Evolutionary conservation across 2,888 invertebrate genomes (phyloP), one percentile per base, ranked within the genome.

Genomic region (Habroteleia sp.): DNA sequence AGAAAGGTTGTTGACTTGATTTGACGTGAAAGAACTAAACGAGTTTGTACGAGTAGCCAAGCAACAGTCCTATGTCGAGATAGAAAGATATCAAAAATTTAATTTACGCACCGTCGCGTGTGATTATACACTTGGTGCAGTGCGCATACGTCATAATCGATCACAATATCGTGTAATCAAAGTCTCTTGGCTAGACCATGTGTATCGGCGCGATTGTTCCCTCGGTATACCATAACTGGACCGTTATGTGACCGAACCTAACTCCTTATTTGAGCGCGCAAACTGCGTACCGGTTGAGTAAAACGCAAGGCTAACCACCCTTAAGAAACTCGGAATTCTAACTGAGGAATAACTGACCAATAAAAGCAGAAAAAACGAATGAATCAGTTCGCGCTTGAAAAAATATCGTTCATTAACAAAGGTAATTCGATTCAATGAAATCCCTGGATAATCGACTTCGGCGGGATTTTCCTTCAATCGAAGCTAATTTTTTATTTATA

Each of bases 161-260:
- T 52, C 52, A 56, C 6, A 27, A 52, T 44, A 60, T 41, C 44
- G 54, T 39, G 63, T 42, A 63, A 56, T 29, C 63, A 72, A 63
- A 63, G 72, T 54, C 39, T 16, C 39, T 14, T 16, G 54, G 17
- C 37, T 29, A 71, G 44, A 13, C 48, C 63, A 48, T 72, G 56
- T 56, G 56, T 71, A 66, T 71, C 62, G 68, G 63, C 35, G 50
- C 56, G 41, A 77, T 79, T 62, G 77, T 76, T 79, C 84, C 85
- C 81, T 84, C 79, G 82, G 83, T 81, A 81, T 83, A 83, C 84
- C 83, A 85, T 85, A 86, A 86, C 86, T 85, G 85, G 86, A 85
- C 86, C 86, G 86, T 86, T 86, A 86, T 85, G 84, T 86, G 86
- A 86, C 87, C 86, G 85, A 81, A 82, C 83, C 74, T 73, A 50